Evolutionary conservation across 2,797 vertebrate species (phyloP).

Genomic region (Cirrhinus molitorella): DNA sequence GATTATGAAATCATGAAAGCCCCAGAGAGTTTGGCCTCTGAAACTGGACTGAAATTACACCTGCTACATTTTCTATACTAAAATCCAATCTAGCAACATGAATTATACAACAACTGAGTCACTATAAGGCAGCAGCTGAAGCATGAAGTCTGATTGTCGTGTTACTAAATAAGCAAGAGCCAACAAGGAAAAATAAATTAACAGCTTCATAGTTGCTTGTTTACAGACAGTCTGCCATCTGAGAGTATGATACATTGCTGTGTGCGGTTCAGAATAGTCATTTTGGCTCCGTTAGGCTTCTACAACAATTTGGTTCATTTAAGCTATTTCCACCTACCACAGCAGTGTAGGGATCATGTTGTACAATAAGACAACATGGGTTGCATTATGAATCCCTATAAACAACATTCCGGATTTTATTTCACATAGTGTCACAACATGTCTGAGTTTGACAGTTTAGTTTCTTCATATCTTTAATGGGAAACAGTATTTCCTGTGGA

Average conservation of each 20-base stretch:
- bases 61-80: not conserved
- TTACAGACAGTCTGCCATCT: constrained; percentile 1
- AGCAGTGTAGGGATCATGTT: constrained; percentile 1
- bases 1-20: constrained; percentile 17
- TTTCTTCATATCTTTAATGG: constrained; percentile 28
- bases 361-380: not conserved
- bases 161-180: constrained; percentile 29
- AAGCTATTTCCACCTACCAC: not conserved
- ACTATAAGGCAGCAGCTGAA: not conserved
- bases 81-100: not conserved
- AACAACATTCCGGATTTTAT: not conserved
- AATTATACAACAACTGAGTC: constrained; percentile 1
- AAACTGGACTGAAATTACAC: constrained; percentile 13
- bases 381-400: not conserved
- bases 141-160: constrained; percentile 14
- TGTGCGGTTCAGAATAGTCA: not conserved
- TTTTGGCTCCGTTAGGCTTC: not conserved
- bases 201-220: constrained; percentile 8
- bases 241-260: constrained; percentile 1
- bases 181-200: constrained; percentile 16
- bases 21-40: not conserved
- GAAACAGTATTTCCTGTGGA: constrained; percentile 53
- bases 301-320: not conserved
- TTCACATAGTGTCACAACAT: not conserved
- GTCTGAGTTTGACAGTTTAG: not conserved